Conservation (phyloP, 2,113 vertebrate genomes). For the Ptilorrhoa leucosticta region DNA sequence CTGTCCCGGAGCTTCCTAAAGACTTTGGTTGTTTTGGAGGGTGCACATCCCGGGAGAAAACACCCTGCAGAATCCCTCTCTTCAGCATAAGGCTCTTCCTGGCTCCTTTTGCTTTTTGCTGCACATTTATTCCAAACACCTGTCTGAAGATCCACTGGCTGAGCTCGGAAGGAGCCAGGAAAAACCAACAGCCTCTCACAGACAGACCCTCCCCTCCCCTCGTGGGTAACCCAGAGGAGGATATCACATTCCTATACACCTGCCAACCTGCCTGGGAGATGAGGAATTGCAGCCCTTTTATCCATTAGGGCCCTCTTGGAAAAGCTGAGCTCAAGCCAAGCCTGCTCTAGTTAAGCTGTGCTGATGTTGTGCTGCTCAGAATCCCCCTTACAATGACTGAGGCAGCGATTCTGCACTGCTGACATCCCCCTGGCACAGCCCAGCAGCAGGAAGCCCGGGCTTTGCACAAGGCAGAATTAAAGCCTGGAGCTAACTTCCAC, state of each 20-base stretch:
- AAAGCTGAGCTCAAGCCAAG: not conserved
- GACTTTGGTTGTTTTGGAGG: not conserved
- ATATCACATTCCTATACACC: not conserved
- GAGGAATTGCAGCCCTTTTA: not conserved
- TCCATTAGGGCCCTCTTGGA: not conserved
- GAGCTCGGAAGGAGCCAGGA: not conserved
- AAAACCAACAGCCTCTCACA: not conserved
- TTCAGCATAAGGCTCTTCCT: not conserved
- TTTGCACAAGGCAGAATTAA: not conserved
- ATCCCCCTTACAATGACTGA: not conserved
- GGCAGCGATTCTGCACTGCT: not conserved
- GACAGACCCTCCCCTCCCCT: not conserved
- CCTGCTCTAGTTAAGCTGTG: rapidly evolving
- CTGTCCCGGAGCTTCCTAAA: not conserved
- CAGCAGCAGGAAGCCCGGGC: not conserved
- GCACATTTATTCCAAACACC: not conserved
- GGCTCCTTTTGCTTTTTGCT: not conserved
- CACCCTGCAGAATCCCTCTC: not conserved
- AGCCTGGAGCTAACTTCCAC: not conserved
- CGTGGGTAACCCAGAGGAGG: not conserved
- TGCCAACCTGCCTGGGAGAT: not conserved
- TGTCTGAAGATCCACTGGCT: not conserved
- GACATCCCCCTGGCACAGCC: not conserved
- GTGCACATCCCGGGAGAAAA: not conserved
- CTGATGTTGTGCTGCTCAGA: not conserved